Evolutionary conservation across 2,113 vertebrate species (phyloP), one percentile per base, ranked within the genome.

Genomic region (Heterotilapia buettikoferi): DNA sequence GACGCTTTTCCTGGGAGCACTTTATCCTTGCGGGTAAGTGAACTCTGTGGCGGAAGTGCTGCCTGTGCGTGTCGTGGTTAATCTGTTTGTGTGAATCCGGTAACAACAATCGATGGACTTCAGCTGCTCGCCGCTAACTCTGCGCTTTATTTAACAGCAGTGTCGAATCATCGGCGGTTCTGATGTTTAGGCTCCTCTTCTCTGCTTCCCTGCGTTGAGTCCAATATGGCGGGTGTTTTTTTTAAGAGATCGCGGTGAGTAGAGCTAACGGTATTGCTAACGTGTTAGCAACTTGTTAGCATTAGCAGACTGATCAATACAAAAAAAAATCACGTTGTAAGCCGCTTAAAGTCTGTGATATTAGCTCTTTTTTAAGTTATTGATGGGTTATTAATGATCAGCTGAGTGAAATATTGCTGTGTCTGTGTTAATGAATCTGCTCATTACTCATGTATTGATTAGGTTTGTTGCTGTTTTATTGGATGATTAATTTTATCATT

Each of bases 181-280:
- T 24, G 11, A 56, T 4, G 68, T 73, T 14, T 21, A 7, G 68
- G 9, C 2, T 68, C 12, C 2, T 83, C 7, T 12, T 63, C 1
- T 52, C 4, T 76, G 36, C 6, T 9, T 33, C 9, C 24, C 14
- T 5, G 6, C 2, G 4, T 19, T 3, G 56, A 2, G 5, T 82
- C 24, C 6, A 40, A 53, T 1, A 88, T 90, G 87, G 68, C 85
- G 78, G 12, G 10, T 31, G 29, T 33, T 53, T 8, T 45, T 52
- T 66, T 8, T 36, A 52, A 38, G 2, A 50, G 38, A 21, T 84
- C 33, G 80, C 87, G 73, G 90, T 90, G 26, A 93, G 90, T 88
- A 11, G 18, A 80, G 88, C 80, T 85, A 73, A 57, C 24, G 18
- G 5, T 63, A 83, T 14, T 47, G 80, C 84, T 83, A 76, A 21